These are phyloP conservation scores for Porites lutea DNA, from an alignment of 64 coral and sea anemone species.

Conservation along the genomic window DNA sequence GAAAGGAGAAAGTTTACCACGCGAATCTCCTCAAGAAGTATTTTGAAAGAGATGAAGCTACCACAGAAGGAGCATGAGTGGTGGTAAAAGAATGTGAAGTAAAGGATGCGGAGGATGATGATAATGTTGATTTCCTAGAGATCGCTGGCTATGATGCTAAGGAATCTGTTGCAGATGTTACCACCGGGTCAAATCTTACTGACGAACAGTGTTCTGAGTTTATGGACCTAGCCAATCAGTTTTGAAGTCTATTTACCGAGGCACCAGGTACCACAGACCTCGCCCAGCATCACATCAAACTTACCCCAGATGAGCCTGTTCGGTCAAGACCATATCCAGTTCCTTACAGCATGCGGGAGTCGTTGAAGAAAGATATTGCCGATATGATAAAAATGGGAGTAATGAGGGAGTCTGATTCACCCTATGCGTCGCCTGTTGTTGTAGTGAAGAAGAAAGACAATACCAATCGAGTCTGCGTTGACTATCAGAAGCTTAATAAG, in stretches of 20 bases:
- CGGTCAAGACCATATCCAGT: slow-evolving; percentile 45
- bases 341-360: slow-evolving; percentile 52
- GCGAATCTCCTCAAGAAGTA: slow-evolving; percentile 55
- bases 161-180: too few species aligned
- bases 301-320: slow-evolving; percentile 32
- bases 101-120: too few species aligned
- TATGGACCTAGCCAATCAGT: too few species aligned
- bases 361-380: slow-evolving; percentile 45
- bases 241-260: slow-evolving; percentile 34
- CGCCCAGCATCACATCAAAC: slow-evolving; percentile 56
- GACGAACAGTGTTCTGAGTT: too few species aligned
- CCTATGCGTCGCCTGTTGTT: slow-evolving; percentile 39
- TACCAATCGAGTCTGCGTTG: too few species aligned
- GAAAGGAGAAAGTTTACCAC: slow-evolving; percentile 35
- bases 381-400: slow-evolving; percentile 61
- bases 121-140: too few species aligned
- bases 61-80: too few species aligned
- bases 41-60: too few species aligned
- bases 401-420: slow-evolving; percentile 45
- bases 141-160: too few species aligned
- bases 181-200: too few species aligned
- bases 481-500: too few species aligned
- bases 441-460: background rate
- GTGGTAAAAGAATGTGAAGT: too few species aligned
- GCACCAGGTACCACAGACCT: slow-evolving; percentile 19